Conservation (phyloP, 2,113 vertebrate species). For the Bos indicus region DNA sequence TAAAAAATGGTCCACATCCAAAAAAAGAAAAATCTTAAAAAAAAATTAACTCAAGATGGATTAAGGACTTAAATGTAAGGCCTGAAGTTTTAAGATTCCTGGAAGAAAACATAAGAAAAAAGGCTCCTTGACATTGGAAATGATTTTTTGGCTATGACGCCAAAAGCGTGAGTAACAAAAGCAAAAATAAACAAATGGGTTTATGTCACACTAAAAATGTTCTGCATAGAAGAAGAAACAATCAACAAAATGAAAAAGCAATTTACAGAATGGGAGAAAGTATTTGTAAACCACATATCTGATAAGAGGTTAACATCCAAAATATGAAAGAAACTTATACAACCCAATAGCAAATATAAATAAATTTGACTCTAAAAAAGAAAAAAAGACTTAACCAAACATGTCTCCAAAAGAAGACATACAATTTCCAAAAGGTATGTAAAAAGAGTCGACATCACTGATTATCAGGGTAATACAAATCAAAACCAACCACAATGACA, state of each 20-base stretch:
- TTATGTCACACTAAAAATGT: background rate
- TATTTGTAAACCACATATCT: background rate
- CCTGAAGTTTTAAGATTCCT: background rate
- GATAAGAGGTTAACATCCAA: background rate
- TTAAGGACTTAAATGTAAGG: background rate
- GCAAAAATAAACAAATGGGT: background rate
- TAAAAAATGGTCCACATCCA: background rate
- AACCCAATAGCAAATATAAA: background rate
- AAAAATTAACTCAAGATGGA: background rate
- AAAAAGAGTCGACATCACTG: background rate
- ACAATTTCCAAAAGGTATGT: background rate
- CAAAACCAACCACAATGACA: background rate
- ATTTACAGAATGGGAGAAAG: background rate
- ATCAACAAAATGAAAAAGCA: background rate
- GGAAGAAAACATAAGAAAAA: background rate
- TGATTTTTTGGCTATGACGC: background rate
- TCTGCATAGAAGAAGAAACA: background rate
- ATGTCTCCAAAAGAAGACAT: background rate
- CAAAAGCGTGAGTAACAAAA: background rate
- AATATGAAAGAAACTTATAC: background rate
- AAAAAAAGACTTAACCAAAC: background rate
- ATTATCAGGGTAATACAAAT: background rate
- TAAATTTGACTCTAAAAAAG: background rate
- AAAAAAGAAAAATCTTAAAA: background rate
- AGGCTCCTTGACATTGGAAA: background rate